Evolutionary conservation across 2,113 vertebrate species (phyloP), one percentile per base, ranked within the genome.

Genomic region (Ondatra zibethicus): DNA sequence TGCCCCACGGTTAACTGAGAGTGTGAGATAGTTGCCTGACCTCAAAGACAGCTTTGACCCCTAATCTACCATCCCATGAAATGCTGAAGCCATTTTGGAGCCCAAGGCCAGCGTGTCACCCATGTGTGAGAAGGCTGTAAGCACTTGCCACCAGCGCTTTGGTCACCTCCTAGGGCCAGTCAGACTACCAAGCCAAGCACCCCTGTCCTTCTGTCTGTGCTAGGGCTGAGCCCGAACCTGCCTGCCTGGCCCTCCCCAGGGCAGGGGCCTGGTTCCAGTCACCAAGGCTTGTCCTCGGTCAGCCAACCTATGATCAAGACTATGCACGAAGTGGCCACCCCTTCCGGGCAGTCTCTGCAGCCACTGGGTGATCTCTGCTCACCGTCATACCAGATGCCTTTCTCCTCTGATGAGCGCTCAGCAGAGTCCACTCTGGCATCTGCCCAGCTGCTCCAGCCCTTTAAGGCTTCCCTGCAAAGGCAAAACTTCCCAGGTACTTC

Each of bases 401-500:
- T 0, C 7, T 52, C 0, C 84, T 29, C 81, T 42, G 55, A 96
- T 17, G 77, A 94, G 92, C 72, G 0, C 93, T 39, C 39, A 0
- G 27, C 81, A 21, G 50, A 0, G 0, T 8, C 65, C 5, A 7
- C 88, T 75, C 7, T 23, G 17, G 92, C 19, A 85, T 84, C 87
- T 1, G 77, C 2, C 61, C 95, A 47, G 58, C 55, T 89, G 85
- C 97, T 89, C 45, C 0, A 65, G 52, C 70, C 31, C 0, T 80
- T 96, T 93, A 95, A 14, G 52, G 82, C 95, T 92, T 82, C 91
- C 50, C 88, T 39, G 52, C 68, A 78, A 1, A 90, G 58, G 73
- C 29, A 82, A 94, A 89, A 93, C 36, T 21, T 6, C 61, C 42
- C 88, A 19, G 0, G 3, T 94, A 94, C 85, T 70, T 65, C 95